Percentiles rank a stretch among this genome's conserved stretches.
Conservation (phyloP, 2,113 vertebrate species). For the Mustela nigripes region DNA sequence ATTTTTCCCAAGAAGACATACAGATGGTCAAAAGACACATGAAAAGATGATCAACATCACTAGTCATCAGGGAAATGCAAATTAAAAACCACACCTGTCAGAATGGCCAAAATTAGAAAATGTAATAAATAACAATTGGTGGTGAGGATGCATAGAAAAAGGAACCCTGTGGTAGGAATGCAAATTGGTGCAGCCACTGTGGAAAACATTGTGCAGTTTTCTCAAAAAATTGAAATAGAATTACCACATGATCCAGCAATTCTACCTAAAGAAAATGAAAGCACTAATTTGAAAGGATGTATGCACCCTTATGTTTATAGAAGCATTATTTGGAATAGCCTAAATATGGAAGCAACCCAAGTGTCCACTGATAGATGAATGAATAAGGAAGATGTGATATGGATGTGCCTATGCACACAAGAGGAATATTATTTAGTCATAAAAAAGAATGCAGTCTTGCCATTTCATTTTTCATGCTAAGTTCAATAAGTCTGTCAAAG, state of each 20-base stretch:
- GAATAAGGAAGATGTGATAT: background rate
- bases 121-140: background rate
- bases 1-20: background rate
- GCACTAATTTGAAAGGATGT: background rate
- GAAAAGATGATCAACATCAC: background rate
- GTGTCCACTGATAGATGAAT: background rate
- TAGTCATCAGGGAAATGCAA: background rate
- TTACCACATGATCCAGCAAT: background rate
- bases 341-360: background rate
- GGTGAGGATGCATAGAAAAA: background rate
- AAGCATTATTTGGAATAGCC: background rate
- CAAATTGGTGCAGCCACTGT: background rate
- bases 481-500: background rate
- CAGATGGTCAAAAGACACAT: background rate
- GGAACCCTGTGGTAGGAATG: background rate
- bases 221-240: background rate
- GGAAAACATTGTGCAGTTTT: background rate
- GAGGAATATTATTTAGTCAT: background rate
- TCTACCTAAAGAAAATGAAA: background rate
- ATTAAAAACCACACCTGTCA: background rate
- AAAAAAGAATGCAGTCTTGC: background rate
- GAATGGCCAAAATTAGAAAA: background rate
- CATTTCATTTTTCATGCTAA: background rate
- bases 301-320: background rate
- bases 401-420: background rate